Evolutionary conservation across 2,797 vertebrate species (phyloP), one percentile per base, ranked within the genome.

Genomic region (Hozukius guyotensis): DNA sequence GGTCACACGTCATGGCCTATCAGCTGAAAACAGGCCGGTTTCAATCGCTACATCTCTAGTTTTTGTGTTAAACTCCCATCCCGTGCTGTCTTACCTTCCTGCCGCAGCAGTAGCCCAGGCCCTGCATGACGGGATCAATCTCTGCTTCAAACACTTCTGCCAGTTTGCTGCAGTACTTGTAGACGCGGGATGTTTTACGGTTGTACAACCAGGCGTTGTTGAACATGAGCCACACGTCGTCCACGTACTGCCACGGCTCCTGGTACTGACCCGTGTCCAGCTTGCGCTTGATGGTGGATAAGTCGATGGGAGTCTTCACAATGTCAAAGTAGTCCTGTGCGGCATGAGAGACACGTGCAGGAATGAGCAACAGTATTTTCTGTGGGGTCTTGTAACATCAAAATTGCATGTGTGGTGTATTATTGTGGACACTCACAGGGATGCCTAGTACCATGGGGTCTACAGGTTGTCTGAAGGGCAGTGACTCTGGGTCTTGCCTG

Each of bases 131-230:
- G 0, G 99, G 98, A 78, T 99, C 99, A 1, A 99, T 99, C 90
- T 99, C 99, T 10, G 95, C 96, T 90, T 99, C 99, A 67, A 99
- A 99, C 88, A 99, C 99, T 89, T 99, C 99, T 0, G 99, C 98
- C 1, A 99, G 96, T 80, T 99, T 99, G 86, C 97, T 97, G 96
- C 99, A 99, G 93, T 98, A 99, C 91, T 99, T 99, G 77, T 99
- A 99, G 80, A 99, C 98, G 0, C 99, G 95, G 1, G 99, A 99
- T 0, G 99, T 99, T 95, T 99, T 99, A 69, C 98, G 97, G 90
- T 99, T 99, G 93, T 99, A 99, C 53, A 99, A 94, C 99, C 99
- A 99, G 59, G 99, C 99, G 0, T 99, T 99, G 94, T 99, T 99
- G 91, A 99, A 99, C 99, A 99, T 99, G 12, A 99, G 96, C 99